Base-by-base conservation (phyloP, 2,888 invertebrate species). In the Holacanthella duospinosa region DNA sequence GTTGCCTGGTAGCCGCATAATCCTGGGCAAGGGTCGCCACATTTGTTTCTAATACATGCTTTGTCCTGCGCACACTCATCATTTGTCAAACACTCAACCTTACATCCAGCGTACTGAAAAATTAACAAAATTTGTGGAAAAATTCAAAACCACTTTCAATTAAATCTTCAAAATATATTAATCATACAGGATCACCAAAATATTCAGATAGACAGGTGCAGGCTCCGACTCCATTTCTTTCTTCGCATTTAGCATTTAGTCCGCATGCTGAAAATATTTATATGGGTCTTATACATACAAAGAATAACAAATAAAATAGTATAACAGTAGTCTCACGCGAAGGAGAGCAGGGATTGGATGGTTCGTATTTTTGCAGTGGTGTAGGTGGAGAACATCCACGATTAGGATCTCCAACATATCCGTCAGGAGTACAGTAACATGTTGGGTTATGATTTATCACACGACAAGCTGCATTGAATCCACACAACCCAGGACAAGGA, bases 31-130 rank as follows among this genome's bases (percentile, higher is more conserved):
- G 75, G 75, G 21, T 59, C 48, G 12, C 12, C 55, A 75, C 91
- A 92, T 77, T 86, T 89, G 67, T 85, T 84, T 74, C 87, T 87
- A 2, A 86, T 80, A 75, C 89, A 89, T 54, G 88, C 87, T 75
- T 82, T 82, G 72, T 83, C 84, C n/a, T 83, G 79, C 0, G 85
- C 78, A 76, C 89, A 89, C 71, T 88, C 88, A 0, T 85, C 81
- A 75, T 86, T 86, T 66, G 84, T 83, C 24, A 83, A 79, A 76
- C 81, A 81, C 75, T 80, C 80, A 1, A 80, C 80, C 65, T 79
- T 76, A 74, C 90, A 90, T 74, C 85, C 85, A 59, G 87, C 86
- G 87, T 84, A 48, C 48, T 48, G 48, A 77, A 89, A 89, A 9
- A 36, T 36, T 36, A 36, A 9, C 6, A 9, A 48, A 48, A 4